Evolutionary conservation across 2,113 vertebrate genomes (phyloP).

Genomic region (Calyptommatus sinebrachiatus): DNA sequence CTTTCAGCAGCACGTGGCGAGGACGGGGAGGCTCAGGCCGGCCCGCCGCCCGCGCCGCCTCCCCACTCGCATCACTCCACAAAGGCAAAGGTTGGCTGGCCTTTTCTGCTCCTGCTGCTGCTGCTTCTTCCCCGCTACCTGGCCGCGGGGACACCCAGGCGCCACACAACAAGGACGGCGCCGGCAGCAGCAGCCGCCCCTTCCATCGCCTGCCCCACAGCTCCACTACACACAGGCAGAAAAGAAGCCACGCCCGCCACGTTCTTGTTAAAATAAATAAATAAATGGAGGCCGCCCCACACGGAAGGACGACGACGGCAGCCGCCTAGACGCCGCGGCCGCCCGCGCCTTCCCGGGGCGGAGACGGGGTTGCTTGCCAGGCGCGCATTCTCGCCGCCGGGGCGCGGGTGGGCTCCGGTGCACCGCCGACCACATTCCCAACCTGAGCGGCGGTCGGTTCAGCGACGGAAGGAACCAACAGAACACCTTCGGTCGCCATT

Average conservation of each 20-base stretch:
- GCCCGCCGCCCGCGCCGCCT: neutral
- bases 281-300: neutral
- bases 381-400: neutral
- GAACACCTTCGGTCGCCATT: too few species aligned
- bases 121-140: neutral
- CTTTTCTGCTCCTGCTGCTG: too few species aligned
- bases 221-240: too few species aligned
- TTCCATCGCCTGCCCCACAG: neutral
- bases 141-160: neutral
- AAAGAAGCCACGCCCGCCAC: neutral
- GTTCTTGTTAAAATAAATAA: too few species aligned
- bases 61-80: rapidly evolving
- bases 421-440: too few species aligned
- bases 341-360: neutral
- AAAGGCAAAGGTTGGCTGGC: too few species aligned
- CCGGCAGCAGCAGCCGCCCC: too few species aligned
- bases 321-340: neutral
- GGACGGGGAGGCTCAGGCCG: neutral
- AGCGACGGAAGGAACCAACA: too few species aligned
- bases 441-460: too few species aligned
- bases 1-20: neutral
- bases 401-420: too few species aligned
- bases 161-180: neutral
- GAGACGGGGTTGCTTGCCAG: neutral
- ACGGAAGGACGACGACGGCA: neutral